Conservation (phyloP, 2,797 vertebrate genomes). For the Rhodeus uyekii region DNA sequence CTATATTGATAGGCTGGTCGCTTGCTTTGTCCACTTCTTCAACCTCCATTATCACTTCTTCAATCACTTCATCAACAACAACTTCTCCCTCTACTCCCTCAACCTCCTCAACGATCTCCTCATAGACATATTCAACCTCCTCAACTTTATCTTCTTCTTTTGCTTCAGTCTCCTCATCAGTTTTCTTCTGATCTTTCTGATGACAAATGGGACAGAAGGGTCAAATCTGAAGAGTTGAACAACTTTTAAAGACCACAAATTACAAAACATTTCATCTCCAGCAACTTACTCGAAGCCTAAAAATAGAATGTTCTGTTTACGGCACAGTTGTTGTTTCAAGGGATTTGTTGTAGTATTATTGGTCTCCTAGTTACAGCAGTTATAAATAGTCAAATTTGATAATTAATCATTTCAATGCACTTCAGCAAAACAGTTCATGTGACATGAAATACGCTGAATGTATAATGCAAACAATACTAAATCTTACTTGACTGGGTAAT, state of each 20-base stretch:
- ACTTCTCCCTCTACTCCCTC: conserved; percentile 60
- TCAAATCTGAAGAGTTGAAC: conserved; percentile 24
- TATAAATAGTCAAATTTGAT: conserved; percentile 32
- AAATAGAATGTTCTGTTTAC: conserved; percentile 25
- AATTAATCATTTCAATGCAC: neutral
- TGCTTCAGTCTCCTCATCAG: conserved; percentile 62
- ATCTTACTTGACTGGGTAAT: conserved; percentile 88
- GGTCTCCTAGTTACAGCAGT: conserved; percentile 24
- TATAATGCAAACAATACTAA: neutral
- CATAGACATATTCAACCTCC: conserved; percentile 61
- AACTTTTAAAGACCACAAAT: conserved; percentile 21
- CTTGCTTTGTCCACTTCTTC: conserved; percentile 47
- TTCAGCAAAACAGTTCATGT: neutral
- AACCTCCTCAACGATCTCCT: conserved; percentile 71
- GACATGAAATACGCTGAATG: neutral
- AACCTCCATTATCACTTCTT: conserved; percentile 67
- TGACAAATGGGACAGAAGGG: conserved; percentile 44
- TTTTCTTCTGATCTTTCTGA: conserved; percentile 71
- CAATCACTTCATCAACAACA: conserved; percentile 71
- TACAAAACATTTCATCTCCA: conserved; percentile 26
- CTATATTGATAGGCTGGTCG: conserved; percentile 33
- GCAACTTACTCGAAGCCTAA: conserved; percentile 21
- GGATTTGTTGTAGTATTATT: conserved; percentile 33
- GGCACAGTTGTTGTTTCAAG: conserved; percentile 29
- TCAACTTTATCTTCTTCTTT: conserved; percentile 63